Percentiles rank a stretch among this genome's conserved stretches.
These are phyloP conservation scores for Podarcis cretensis DNA, from an alignment of 2,113 vertebrate species.

Conservation along the genomic window DNA sequence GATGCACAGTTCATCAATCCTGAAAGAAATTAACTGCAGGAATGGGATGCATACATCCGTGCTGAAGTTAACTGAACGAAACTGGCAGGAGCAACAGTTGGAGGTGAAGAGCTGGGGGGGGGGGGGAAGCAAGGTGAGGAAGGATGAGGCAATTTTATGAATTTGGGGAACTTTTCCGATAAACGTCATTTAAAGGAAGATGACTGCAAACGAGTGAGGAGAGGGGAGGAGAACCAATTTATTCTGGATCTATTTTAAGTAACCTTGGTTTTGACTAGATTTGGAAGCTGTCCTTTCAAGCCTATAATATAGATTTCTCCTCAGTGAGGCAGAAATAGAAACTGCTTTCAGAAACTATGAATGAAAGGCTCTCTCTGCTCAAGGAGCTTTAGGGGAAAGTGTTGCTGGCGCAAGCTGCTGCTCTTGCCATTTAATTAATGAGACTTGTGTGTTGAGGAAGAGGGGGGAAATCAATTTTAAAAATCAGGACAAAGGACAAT, in stretches of 20 bases:
- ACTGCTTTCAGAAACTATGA: conserved; percentile 26
- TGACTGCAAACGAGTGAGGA: conserved; percentile 4
- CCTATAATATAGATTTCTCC: conserved; percentile 23
- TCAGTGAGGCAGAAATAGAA: conserved; percentile 45
- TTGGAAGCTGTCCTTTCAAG: conserved; percentile 32
- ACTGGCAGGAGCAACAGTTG: conserved; percentile 35
- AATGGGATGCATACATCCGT: conserved; percentile 36
- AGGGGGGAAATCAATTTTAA: conserved; percentile 35
- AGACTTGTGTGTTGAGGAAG: neutral
- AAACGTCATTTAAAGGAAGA: conserved; percentile 31
- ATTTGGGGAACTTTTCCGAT: conserved; percentile 33
- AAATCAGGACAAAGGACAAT: conserved; percentile 39
- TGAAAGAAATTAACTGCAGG: conserved; percentile 54
- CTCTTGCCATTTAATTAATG: conserved; percentile 41
- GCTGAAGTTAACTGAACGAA: conserved; percentile 47
- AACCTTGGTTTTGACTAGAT: neutral
- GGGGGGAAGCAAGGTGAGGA: conserved; percentile 29
- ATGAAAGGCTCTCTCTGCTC: neutral
- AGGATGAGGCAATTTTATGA: neutral
- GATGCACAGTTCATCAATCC: conserved; percentile 56
- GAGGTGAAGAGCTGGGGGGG: conserved; percentile 26
- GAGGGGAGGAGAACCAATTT: conserved; percentile 18
- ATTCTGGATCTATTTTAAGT: conserved; percentile 51
- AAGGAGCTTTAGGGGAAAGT: conserved; percentile 21
- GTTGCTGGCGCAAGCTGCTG: neutral